These are phyloP conservation scores for Falco concolor DNA, from an alignment of 2,797 vertebrate species.

Conservation along the genomic window DNA sequence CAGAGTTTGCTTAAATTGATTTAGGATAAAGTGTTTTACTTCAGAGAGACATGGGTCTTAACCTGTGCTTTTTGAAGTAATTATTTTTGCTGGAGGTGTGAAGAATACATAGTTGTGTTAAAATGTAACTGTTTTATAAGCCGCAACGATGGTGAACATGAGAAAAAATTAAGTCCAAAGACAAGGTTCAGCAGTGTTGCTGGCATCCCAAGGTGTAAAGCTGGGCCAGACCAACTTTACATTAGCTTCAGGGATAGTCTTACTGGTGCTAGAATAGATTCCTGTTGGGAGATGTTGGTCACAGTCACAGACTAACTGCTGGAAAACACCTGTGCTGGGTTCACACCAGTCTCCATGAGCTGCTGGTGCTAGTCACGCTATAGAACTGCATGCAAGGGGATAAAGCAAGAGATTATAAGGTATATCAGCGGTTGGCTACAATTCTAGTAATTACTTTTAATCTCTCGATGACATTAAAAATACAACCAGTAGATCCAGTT, in stretches of 20 bases:
- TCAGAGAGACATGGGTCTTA: background rate
- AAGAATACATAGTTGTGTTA: background rate
- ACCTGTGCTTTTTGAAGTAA: background rate
- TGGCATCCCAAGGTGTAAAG: background rate
- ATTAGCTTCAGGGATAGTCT: background rate
- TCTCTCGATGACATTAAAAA: background rate
- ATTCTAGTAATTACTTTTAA: background rate
- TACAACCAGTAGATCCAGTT: background rate
- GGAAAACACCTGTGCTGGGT: background rate
- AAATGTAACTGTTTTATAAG: background rate
- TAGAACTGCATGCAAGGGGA: background rate
- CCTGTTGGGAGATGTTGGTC: background rate
- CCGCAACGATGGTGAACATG: background rate
- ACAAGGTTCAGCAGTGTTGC: background rate
- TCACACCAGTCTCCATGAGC: background rate
- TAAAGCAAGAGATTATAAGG: background rate
- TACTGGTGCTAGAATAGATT: background rate
- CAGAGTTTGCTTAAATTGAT: slow-evolving; percentile 30
- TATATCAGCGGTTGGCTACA: too few species aligned
- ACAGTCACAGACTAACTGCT: background rate
- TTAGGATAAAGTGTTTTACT: slow-evolving; percentile 3
- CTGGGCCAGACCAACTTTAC: background rate
- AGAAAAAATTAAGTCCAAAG: background rate
- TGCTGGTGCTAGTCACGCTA: background rate
- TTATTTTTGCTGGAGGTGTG: background rate